Conservation (phyloP, 2,888 invertebrate genomes). For the Gasteruption jaculator region DNA sequence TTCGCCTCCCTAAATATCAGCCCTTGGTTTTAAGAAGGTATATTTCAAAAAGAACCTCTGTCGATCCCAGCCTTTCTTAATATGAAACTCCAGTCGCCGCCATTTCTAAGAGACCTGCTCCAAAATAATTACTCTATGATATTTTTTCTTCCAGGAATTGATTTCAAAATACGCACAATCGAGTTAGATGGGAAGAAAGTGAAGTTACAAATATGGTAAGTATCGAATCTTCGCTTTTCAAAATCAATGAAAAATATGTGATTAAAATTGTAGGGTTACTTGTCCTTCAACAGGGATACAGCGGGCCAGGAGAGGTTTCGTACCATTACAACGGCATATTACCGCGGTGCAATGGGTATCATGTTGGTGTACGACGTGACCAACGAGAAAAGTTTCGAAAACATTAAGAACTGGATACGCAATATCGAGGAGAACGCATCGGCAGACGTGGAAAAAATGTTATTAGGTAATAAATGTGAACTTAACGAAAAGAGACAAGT, state of each 20-base stretch:
- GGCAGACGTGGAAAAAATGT: slow-evolving; percentile 98
- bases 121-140: too few species aligned
- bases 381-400: slow-evolving; percentile 98
- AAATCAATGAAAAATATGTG: slow-evolving; percentile 1
- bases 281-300: slow-evolving; percentile 74
- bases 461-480: slow-evolving; percentile 98
- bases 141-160: slow-evolving; percentile 75
- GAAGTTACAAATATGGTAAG: slow-evolving; percentile 97
- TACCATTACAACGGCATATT: slow-evolving; percentile 99
- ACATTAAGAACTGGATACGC: slow-evolving; percentile 98
- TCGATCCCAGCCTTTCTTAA: too few species aligned
- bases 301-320: slow-evolving; percentile 98
- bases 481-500: slow-evolving; percentile 91
- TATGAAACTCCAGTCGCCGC: too few species aligned
- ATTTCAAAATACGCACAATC: slow-evolving; percentile 98
- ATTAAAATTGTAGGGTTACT: slow-evolving; percentile 10
- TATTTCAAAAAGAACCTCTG: too few species aligned
- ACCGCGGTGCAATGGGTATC: slow-evolving; percentile 99
- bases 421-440: slow-evolving; percentile 99
- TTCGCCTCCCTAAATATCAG: too few species aligned
- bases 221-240: slow-evolving; percentile 38
- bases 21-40: too few species aligned
- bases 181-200: slow-evolving; percentile 98
- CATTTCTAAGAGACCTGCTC: too few species aligned
- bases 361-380: slow-evolving; percentile 99